A percentile compares a stretch with the other conserved stretches of the same genome.
These are phyloP conservation scores for Oreochromis tanganicae DNA, from an alignment of 2,113 vertebrate species.

Conservation along the genomic window DNA sequence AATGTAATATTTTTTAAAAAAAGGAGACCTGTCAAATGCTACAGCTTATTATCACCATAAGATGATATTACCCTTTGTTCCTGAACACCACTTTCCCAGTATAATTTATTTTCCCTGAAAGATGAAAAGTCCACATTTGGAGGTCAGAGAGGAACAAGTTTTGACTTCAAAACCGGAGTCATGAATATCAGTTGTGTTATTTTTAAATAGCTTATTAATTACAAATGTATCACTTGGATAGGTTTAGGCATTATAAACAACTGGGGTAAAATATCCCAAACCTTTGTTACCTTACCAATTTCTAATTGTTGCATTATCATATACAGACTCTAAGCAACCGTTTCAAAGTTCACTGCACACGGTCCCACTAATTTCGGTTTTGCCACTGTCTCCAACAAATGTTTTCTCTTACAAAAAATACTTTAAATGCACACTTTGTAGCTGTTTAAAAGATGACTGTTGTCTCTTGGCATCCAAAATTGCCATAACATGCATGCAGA, in stretches of 20 bases:
- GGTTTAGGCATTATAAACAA: not conserved
- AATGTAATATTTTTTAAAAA: fast-evolving
- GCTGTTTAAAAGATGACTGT: not conserved
- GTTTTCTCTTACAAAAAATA: not conserved
- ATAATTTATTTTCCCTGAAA: not conserved
- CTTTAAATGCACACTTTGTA: not conserved
- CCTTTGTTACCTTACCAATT: not conserved
- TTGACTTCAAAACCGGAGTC: not conserved
- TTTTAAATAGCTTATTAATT: not conserved
- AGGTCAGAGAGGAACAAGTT: fast-evolving
- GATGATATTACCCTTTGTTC: not conserved
- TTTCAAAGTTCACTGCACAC: not conserved
- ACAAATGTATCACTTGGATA: not conserved
- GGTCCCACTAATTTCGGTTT: fast-evolving
- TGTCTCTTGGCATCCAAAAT: fast-evolving
- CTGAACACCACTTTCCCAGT: not conserved
- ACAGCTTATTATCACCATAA: fast-evolving
- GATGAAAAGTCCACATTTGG: not conserved
- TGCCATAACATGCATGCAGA: not conserved
- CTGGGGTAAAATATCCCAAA: not conserved
- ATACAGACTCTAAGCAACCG: not conserved
- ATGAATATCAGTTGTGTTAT: fast-evolving
- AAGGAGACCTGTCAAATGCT: not conserved
- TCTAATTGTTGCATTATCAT: fast-evolving
- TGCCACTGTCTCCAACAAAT: not conserved